Conservation (phyloP, 2,888 invertebrate species). For the Sphinx pinastri region DNA sequence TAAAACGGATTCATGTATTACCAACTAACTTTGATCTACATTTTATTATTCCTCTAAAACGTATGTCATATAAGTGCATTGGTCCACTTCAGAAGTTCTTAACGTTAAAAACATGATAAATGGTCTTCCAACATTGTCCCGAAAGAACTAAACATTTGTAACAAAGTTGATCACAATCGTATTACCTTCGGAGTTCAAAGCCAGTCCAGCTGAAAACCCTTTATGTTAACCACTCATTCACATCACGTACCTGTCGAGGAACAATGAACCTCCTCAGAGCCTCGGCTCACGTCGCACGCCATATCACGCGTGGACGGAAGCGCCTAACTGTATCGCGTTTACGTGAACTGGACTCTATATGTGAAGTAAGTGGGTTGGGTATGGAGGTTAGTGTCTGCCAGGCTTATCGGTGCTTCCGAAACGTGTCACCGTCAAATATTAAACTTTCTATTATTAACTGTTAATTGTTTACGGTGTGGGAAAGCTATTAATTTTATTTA, state of each 20-base stretch:
- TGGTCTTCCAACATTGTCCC: no score
- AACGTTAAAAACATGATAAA: no score
- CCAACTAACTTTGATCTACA: no score
- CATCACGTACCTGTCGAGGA: constrained; percentile 43
- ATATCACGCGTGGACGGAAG: constrained; percentile 61
- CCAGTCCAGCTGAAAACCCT: constrained; percentile 7
- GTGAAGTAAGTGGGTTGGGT: constrained; percentile 55
- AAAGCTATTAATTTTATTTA: neutral
- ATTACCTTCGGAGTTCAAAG: neutral
- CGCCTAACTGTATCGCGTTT: constrained; percentile 66
- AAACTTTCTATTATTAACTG: constrained; percentile 27
- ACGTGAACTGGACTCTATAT: constrained; percentile 60
- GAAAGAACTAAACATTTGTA: neutral
- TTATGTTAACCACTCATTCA: constrained; percentile 37
- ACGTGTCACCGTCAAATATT: constrained; percentile 1
- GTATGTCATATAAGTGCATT: no score
- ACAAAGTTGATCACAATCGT: neutral
- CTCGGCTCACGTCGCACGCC: constrained; percentile 59
- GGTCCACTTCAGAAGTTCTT: no score
- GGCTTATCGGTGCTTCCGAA: constrained; percentile 26
- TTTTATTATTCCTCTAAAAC: no score
- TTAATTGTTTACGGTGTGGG: constrained; percentile 13
- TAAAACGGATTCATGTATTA: neutral
- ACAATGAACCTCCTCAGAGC: constrained; percentile 48
- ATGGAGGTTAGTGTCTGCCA: constrained; percentile 53